Conservation (phyloP, 2,888 invertebrate species). For the Drosophila mayaguana region DNA sequence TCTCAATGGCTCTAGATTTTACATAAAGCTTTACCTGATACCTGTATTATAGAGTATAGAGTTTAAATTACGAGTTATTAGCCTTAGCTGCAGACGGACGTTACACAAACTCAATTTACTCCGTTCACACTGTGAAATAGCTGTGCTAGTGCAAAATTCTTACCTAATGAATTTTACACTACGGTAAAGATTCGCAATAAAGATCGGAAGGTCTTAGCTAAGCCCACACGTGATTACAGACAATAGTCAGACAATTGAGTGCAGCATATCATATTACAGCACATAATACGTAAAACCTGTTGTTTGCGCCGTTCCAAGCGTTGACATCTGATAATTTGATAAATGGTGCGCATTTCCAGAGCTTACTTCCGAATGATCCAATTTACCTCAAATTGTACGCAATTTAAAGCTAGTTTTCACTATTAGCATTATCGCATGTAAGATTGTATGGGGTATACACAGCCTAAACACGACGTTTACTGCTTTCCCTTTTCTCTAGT, state of each 20-base stretch:
- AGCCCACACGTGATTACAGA: constrained; percentile 19
- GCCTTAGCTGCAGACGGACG: neutral
- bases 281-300: constrained; percentile 16
- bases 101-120: neutral
- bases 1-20: too few relatives aligned
- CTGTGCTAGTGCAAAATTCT: neutral
- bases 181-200: neutral
- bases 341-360: constrained; percentile 37
- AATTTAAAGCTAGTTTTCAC: constrained; percentile 35
- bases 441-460: neutral
- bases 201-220: constrained; percentile 6
- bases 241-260: neutral
- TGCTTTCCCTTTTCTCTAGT: constrained; percentile 47
- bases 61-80: too few relatives aligned
- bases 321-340: constrained; percentile 51
- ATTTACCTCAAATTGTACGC: constrained; percentile 28
- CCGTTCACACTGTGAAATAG: neutral
- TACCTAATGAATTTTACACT: neutral
- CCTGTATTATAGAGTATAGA: too few relatives aligned
- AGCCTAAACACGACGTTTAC: constrained; percentile 7
- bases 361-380: constrained; percentile 44
- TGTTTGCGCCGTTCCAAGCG: constrained; percentile 29
- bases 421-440: constrained; percentile 1
- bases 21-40: too few relatives aligned
- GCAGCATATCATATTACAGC: constrained; percentile 8